phyloP scores from a whole-genome alignment of 1,140 invertebrate genomes.

The Philaenus spumarius region DNA sequence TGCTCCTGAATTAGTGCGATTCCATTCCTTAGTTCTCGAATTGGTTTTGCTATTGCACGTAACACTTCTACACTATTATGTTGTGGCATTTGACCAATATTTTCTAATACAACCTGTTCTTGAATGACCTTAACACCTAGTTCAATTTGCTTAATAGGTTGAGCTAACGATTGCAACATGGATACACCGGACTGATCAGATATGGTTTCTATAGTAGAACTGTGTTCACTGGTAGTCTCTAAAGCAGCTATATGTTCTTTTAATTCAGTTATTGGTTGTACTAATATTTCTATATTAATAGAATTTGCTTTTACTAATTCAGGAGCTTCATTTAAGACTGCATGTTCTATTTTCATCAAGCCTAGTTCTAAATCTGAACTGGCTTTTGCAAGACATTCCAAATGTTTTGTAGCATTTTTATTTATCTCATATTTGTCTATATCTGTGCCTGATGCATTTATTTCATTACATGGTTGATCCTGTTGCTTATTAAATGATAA shows the following conservation, averaged over 20 bases:
- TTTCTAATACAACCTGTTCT: constrained; percentile 38
- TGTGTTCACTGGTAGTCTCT: constrained; percentile 14
- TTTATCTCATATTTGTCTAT: too few relatives aligned
- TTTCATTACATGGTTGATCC: too few relatives aligned
- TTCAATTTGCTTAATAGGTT: constrained; percentile 43
- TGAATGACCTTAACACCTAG: constrained; percentile 40
- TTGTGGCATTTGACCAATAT: constrained; percentile 38
- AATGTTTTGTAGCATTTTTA: background rate
- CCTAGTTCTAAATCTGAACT: constrained; percentile 25
- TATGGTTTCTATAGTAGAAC: constrained; percentile 8
- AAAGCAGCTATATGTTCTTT: constrained; percentile 25
- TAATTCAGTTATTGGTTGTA: constrained; percentile 40
- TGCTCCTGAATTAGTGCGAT: constrained; percentile 34
- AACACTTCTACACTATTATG: constrained; percentile 28
- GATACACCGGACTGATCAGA: constrained; percentile 25
- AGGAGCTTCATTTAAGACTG: constrained; percentile 10
- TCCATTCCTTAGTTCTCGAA: constrained; percentile 33
- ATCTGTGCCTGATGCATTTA: too few relatives aligned
- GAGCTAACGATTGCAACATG: constrained; percentile 35
- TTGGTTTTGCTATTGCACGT: constrained; percentile 35
- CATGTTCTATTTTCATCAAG: constrained; percentile 26
- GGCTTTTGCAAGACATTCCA: constrained; percentile 23
- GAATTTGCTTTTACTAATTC: constrained; percentile 6
- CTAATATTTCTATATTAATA: constrained; percentile 33
- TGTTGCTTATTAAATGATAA: too few relatives aligned